A percentile compares a stretch with the other conserved stretches of the same genome.
Evolutionary conservation across 2,113 vertebrate species (phyloP).

Genomic region (Gymnocephalus cernua): DNA sequence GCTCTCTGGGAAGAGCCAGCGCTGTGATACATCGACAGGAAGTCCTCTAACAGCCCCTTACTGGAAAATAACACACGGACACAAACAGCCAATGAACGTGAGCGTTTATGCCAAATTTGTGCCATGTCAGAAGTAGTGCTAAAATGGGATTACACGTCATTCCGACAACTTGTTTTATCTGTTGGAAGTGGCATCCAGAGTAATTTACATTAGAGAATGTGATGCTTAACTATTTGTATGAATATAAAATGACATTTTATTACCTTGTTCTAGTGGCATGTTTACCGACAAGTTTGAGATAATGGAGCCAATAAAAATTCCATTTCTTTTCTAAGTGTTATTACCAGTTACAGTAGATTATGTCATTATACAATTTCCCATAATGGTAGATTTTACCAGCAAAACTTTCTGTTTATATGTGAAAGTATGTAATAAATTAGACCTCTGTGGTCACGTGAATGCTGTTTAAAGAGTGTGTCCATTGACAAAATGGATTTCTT

Average conservation of each 20-base stretch:
- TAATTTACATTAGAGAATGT: background rate
- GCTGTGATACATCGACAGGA: constrained; percentile 82
- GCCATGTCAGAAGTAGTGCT: background rate
- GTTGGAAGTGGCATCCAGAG: background rate
- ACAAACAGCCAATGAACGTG: background rate
- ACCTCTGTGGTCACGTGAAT: background rate
- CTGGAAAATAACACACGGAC: constrained; percentile 73
- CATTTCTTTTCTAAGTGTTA: background rate
- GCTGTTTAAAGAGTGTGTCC: background rate
- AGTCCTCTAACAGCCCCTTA: constrained; percentile 81
- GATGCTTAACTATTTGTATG: too few relatives aligned
- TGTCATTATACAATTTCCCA: background rate
- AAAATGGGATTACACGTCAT: background rate
- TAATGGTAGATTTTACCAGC: background rate
- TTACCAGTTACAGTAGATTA: background rate
- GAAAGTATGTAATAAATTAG: background rate
- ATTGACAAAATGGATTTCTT: constrained; percentile 30
- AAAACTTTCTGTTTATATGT: background rate
- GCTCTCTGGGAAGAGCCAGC: constrained; percentile 76
- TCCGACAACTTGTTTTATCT: background rate
- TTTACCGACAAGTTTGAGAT: background rate
- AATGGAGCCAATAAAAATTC: background rate
- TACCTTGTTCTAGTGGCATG: background rate
- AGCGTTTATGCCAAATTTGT: background rate
- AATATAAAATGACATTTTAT: background rate